Conservation (phyloP, 2,888 invertebrate genomes). For the Catocala sponsa region DNA sequence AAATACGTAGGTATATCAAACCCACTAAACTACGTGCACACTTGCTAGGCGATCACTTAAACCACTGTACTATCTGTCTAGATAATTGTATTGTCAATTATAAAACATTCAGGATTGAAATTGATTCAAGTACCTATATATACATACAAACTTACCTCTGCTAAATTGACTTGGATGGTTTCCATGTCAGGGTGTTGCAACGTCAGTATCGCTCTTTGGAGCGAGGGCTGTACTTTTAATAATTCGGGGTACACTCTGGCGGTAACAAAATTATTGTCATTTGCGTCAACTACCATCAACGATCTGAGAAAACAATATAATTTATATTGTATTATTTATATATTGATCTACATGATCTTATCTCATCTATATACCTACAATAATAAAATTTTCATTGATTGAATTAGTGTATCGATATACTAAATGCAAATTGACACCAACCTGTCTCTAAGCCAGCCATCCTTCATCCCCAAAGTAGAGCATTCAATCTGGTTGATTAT, state of each 20-base stretch:
- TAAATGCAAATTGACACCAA: conserved; percentile 15
- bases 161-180: conserved; percentile 84
- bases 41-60: too few relatives aligned
- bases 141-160: conserved; percentile 63
- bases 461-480: conserved; percentile 84
- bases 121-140: not conserved
- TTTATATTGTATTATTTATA: too few relatives aligned
- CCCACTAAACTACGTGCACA: too few relatives aligned
- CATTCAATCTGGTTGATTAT: conserved; percentile 83
- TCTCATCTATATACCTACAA: too few relatives aligned
- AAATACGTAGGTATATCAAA: too few relatives aligned
- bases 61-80: too few relatives aligned
- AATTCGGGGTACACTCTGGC: conserved; percentile 87
- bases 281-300: conserved; percentile 87
- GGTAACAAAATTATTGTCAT: conserved; percentile 86
- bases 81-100: too few relatives aligned
- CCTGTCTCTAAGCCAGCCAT: conserved; percentile 88
- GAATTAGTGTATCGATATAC: too few relatives aligned
- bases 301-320: conserved; percentile 66
- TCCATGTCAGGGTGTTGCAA: conserved; percentile 88
- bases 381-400: too few relatives aligned
- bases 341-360: too few relatives aligned
- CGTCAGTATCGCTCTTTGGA: conserved; percentile 84
- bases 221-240: conserved; percentile 82
- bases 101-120: too few relatives aligned